Evolutionary conservation across 37 sponge, comb jelly and placozoan species (phyloP).

Genomic region (Beroe ovata): DNA sequence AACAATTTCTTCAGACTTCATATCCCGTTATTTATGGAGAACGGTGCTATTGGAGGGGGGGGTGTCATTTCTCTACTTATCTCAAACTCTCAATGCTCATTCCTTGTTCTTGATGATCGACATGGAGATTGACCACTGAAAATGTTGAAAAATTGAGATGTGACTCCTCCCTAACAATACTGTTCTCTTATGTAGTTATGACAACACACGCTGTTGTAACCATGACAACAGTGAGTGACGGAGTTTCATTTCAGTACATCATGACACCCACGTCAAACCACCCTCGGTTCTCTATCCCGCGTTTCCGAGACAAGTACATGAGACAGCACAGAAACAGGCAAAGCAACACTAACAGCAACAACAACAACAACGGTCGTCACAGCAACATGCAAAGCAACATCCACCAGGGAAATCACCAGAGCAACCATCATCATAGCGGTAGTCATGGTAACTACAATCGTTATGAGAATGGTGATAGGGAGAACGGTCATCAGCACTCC

Average conservation of each 20-base stretch:
- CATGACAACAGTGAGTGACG: not conserved
- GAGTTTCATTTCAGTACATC: slow-evolving; percentile 5
- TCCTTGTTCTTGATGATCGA: no score
- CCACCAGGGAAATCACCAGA: slow-evolving; percentile 9
- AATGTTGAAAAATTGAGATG: no score
- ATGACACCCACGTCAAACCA: slow-evolving; percentile 56
- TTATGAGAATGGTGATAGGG: not conserved
- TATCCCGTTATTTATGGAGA: no score
- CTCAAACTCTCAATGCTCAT: no score
- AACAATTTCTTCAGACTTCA: no score
- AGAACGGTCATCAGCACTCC: not conserved
- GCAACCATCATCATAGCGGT: not conserved
- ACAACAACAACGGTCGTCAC: slow-evolving; percentile 11
- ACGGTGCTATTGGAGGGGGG: not conserved
- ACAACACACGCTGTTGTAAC: no score
- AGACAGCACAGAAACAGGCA: slow-evolving; percentile 31
- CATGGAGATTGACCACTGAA: no score
- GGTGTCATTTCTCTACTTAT: no score
- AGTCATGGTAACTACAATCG: no score
- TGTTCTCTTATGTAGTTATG: no score
- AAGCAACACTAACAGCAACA: slow-evolving; percentile 37
- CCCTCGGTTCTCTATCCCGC: slow-evolving; percentile 49
- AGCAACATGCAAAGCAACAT: not conserved
- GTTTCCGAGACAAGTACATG: slow-evolving; percentile 63
- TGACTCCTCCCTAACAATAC: no score